phyloP scores from a whole-genome alignment of 2,113 vertebrate genomes.

The Columba janthina region DNA sequence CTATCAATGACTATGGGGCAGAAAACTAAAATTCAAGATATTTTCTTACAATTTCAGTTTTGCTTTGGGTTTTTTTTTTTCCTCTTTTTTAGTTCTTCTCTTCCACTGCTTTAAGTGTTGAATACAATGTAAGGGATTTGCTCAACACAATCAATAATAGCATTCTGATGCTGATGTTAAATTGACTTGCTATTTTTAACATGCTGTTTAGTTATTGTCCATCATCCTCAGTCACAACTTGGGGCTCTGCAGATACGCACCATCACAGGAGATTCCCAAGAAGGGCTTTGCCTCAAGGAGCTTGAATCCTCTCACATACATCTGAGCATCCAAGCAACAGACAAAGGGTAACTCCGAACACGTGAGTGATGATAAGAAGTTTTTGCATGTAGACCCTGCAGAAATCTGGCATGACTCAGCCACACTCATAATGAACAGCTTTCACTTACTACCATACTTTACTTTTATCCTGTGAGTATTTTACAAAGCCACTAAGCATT shows the following conservation, averaged over 20 bases:
- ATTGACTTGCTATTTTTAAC: constrained; percentile 60
- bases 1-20: neutral
- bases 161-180: constrained; percentile 46
- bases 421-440: fast-evolving
- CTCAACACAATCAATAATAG: constrained; percentile 46
- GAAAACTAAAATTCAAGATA: neutral
- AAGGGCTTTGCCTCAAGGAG: neutral
- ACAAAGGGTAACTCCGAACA: neutral
- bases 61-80: neutral
- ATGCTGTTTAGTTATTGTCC: constrained; percentile 3
- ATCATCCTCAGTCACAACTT: neutral
- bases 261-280: neutral
- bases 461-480: neutral
- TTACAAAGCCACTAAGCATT: neutral
- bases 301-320: neutral
- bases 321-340: neutral
- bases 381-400: neutral
- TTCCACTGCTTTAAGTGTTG: constrained; percentile 30
- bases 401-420: neutral
- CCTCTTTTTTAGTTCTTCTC: neutral
- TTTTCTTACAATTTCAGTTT: neutral
- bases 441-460: neutral
- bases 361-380: neutral
- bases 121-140: constrained; percentile 55
- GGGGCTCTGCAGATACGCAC: neutral